Conservation (phyloP, 2,797 vertebrate genomes). For the Premnoplex brunnescens region DNA sequence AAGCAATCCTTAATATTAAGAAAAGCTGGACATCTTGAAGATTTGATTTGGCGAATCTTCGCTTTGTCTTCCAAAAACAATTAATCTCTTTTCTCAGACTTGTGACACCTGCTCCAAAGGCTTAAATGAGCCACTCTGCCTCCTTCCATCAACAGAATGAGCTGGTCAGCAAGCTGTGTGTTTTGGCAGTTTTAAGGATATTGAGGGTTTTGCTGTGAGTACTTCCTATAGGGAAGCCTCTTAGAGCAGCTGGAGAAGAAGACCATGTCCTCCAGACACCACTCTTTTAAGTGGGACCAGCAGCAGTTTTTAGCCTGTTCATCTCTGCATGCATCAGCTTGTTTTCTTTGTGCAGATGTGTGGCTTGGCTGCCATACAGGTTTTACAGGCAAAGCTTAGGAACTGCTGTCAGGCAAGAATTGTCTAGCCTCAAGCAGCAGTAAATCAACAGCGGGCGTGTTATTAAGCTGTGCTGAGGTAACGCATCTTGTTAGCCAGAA, state of each 20-base stretch:
- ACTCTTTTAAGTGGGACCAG: background rate
- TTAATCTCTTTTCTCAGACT: background rate
- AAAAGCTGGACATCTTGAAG: background rate
- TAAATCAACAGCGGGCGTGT: slow-evolving; percentile 20
- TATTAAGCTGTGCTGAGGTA: slow-evolving; percentile 41
- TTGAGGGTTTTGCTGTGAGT: background rate
- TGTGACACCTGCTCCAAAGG: background rate
- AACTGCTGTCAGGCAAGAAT: slow-evolving; percentile 47
- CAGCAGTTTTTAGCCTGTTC: background rate
- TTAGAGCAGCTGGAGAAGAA: background rate
- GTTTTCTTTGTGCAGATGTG: background rate
- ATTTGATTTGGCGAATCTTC: background rate
- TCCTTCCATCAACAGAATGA: slow-evolving; percentile 7
- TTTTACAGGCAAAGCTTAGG: background rate
- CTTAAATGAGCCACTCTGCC: background rate
- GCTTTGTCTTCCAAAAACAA: slow-evolving; percentile 21
- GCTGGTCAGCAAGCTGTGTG: background rate
- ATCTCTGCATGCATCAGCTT: background rate
- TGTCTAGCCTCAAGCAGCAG: slow-evolving; percentile 29
- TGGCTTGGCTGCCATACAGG: slow-evolving; percentile 24
- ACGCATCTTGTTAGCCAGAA: background rate
- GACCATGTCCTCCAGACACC: background rate
- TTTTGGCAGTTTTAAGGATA: background rate
- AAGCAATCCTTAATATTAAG: slow-evolving; percentile 1
- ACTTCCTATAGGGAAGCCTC: background rate